Percentiles rank a stretch among this genome's conserved stretches.
Conservation (phyloP, 2,888 invertebrate genomes). For the Dolichopus griseipennis region DNA sequence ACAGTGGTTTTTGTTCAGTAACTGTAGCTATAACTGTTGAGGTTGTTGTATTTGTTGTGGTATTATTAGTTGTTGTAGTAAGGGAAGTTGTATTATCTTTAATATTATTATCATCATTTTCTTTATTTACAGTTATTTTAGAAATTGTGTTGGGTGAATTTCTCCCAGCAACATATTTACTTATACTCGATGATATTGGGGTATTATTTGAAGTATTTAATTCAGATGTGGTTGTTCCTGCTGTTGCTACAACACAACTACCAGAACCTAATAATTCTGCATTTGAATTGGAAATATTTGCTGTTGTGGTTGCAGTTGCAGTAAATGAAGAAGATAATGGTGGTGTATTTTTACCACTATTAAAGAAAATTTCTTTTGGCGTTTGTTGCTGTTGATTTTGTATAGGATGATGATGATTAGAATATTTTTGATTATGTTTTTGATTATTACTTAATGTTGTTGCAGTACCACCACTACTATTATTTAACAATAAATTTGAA, state of each 20-base stretch:
- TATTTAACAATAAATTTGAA: background rate
- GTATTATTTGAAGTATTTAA: background rate
- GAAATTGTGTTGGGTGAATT: background rate
- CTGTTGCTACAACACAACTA: slow-evolving; percentile 13
- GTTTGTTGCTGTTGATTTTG: slow-evolving; percentile 18
- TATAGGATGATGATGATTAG: slow-evolving; percentile 19
- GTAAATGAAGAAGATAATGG: too few relatives aligned
- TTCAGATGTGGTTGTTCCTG: too few relatives aligned
- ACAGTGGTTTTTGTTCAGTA: slow-evolving; percentile 14
- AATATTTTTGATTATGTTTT: background rate
- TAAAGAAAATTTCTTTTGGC: slow-evolving; percentile 7
- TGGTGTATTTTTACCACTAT: background rate
- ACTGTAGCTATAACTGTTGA: slow-evolving; percentile 4
- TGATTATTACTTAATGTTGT: background rate
- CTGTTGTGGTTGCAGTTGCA: background rate
- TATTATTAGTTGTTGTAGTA: slow-evolving; percentile 9
- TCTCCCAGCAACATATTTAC: background rate
- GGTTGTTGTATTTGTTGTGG: slow-evolving; percentile 9
- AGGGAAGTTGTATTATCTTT: background rate
- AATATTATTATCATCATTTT: slow-evolving; percentile 10
- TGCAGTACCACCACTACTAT: background rate
- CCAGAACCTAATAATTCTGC: background rate
- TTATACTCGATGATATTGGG: background rate
- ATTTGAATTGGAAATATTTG: background rate
- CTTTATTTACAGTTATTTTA: slow-evolving; percentile 3